Base-by-base conservation (phyloP, 2,113 vertebrate genomes). In the Garra rufa region DNA sequence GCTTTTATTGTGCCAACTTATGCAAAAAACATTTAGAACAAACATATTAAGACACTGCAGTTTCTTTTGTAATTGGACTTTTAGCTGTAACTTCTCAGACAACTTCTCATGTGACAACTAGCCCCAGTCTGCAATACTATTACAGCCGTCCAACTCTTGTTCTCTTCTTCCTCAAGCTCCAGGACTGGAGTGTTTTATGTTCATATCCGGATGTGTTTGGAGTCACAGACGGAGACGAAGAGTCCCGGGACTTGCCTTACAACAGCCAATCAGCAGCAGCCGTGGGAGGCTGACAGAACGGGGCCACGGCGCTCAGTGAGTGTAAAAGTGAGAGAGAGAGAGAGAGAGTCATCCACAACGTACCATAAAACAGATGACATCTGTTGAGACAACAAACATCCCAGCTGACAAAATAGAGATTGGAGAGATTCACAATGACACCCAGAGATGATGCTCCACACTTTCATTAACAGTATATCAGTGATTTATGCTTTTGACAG, bases 251-350 rank as follows among this genome's bases (percentile, higher is more conserved):
- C 85, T 73, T 73, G 63, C 79, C 81, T 82, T 80, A 84, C 81
- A 85, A 85, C 89, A 94, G 93, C 90, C 91, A 92, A 93, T 92
- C 90, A 93, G 90, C 91, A 89, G 92, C 92, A 94, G 91, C 80
- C 89, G 81, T 87, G 87, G 76, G 84, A 86, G 87, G 80, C 92
- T 96, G 96, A 96, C 96, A 96, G 96, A 96, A 96, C 96, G 95
- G 95, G 95, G 96, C 92, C 95, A 95, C 34, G 48, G 92, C 17
- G 85, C 85, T 73, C 46, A 9, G 21, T 28, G 69, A 10, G 14
- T 70, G 70, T 26, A 1, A 28, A 13, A 28, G 59, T 6, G 6
- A 26, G 26, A 28, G 57, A 61, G 43, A 57, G 57, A 61, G 57
- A 8, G 3, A 9, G 28, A 3, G 28, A 30, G 15, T 9, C n/a